Base-by-base conservation (phyloP, 2,888 invertebrate species). In the Caenorhabditis sulstoni region DNA sequence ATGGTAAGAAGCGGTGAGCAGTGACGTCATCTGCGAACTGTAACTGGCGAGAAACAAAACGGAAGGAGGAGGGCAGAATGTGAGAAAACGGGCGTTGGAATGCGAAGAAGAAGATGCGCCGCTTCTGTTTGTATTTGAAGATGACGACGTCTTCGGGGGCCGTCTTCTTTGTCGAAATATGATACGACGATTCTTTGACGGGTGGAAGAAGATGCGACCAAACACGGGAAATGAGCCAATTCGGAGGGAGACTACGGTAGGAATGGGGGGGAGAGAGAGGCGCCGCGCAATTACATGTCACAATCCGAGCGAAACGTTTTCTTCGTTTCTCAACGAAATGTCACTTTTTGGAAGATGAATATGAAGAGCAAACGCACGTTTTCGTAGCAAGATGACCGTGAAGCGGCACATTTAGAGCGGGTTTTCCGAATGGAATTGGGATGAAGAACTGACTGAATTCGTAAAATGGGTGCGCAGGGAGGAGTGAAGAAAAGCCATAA, bases 1-100 rank as follows among this genome's bases (percentile, higher is more conserved):
- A 53, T 78, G 78, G 45, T 78, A 78, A 9, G 78, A 78, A 39
- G 78, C 78, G 44, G 71, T 78, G 20, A 78, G 61, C 5, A 78
- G 65, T 16, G 78, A 78, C 55, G 78, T 78, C 78, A 78, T 78
- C 20, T 23, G 37, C 9, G 45, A 29, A 57, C 52, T 49, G 52
- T 68, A 59, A 68, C 7, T 8, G 2, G 14, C 22, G 8, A 9
- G 37, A 41, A 18, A 20, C 23, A 35, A 44, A 57, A 20, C 14
- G 20, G 14, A 20, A 12, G 29, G 49, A 29, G 45, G 23, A 9
- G 11, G 16, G 22, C 12, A 39, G 11, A 70, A 50, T 18, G 68
- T 53, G 68, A 70, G 59, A 61, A 59, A 45, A 29, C 55, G 55
- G 20, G 23, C 9, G 5, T 16, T 22, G 23, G 49, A 49, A 49